Conservation (phyloP, 2,797 vertebrate species). For the Tenualosa thibaudeaui region DNA sequence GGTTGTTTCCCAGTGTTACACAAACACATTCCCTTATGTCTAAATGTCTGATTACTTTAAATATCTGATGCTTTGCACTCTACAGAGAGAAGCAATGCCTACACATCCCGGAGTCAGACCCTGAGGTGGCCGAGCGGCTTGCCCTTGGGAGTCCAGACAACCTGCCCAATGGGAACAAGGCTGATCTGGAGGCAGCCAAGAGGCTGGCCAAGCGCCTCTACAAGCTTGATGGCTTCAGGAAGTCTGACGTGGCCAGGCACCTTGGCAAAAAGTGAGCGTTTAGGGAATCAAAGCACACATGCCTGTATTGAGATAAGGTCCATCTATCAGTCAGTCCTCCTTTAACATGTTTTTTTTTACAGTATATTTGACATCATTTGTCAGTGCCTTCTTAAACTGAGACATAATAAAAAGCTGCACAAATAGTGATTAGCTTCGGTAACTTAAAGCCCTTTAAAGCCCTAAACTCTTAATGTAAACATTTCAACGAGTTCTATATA, state of each 20-base stretch:
- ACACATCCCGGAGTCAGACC: constrained; percentile 77
- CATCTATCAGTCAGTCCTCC: neutral
- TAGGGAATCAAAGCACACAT: neutral
- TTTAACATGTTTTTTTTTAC: neutral
- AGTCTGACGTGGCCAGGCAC: constrained; percentile 91
- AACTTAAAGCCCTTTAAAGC: neutral
- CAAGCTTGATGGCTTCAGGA: constrained; percentile 91
- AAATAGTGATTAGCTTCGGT: neutral
- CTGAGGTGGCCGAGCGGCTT: constrained; percentile 82
- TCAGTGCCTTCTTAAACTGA: neutral
- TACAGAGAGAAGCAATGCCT: constrained; percentile 77
- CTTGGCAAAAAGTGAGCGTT: constrained; percentile 85
- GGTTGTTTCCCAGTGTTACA: neutral
- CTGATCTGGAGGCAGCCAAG: constrained; percentile 87
- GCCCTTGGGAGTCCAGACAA: constrained; percentile 82
- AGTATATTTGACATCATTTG: neutral
- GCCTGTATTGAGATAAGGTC: neutral
- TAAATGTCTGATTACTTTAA: neutral
- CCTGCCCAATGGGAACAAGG: constrained; percentile 84
- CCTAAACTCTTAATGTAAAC: too few relatives aligned
- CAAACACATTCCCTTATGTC: neutral
- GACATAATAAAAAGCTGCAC: neutral
- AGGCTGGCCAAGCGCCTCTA: constrained; percentile 91
- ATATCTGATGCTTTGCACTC: neutral
- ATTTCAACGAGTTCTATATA: too few relatives aligned